These are phyloP conservation scores for Zapornia atra DNA, from an alignment of 2,113 vertebrate species.

Conservation along the genomic window DNA sequence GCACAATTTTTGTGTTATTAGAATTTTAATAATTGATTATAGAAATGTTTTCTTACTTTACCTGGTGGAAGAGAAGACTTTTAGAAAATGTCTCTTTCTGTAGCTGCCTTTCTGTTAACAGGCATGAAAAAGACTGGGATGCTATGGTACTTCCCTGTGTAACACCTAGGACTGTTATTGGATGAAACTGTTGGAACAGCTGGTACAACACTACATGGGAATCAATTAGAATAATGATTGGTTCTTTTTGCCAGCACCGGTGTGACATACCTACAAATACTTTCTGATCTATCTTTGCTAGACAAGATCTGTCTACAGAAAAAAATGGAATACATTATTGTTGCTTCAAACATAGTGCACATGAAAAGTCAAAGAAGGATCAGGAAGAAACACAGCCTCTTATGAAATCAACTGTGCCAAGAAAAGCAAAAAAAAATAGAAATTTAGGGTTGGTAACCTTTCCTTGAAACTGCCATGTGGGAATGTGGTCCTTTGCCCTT, in stretches of 20 bases:
- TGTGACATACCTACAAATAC: background rate
- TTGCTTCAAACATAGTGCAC: background rate
- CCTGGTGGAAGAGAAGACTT: background rate
- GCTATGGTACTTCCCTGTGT: background rate
- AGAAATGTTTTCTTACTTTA: background rate
- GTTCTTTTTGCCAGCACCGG: background rate
- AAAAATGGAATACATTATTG: background rate
- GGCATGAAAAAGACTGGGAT: background rate
- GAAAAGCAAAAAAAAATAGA: background rate
- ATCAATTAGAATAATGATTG: background rate
- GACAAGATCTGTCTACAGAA: background rate
- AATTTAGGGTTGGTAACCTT: background rate
- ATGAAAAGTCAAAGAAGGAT: background rate
- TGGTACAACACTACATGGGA: background rate
- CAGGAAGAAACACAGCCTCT: fast-evolving
- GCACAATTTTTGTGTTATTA: background rate
- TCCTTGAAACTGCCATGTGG: background rate
- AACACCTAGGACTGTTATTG: background rate
- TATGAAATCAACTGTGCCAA: background rate
- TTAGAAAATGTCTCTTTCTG: background rate
- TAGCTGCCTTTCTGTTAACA: background rate
- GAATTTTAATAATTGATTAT: background rate
- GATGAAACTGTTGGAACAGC: background rate
- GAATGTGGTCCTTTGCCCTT: background rate
- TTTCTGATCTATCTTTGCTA: background rate